These are phyloP conservation scores for Burhinus bistriatus DNA, from an alignment of 2,113 vertebrate species.

Conservation along the genomic window DNA sequence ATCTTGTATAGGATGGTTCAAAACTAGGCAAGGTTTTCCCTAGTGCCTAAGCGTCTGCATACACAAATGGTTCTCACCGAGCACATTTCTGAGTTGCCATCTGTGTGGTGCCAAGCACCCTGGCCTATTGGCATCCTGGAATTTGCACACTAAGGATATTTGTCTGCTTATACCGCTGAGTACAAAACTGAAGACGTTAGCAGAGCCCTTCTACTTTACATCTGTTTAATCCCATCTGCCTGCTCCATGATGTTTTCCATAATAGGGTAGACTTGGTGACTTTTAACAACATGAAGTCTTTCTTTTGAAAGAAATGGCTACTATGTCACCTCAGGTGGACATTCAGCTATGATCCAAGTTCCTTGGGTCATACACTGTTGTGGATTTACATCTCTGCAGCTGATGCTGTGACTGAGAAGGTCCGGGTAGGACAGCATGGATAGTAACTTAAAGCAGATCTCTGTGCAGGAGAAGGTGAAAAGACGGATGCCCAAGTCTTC, in stretches of 20 bases:
- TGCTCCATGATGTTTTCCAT: background rate
- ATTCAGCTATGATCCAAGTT: background rate
- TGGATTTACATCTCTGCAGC: background rate
- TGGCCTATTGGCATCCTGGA: background rate
- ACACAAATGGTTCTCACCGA: background rate
- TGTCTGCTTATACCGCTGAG: background rate
- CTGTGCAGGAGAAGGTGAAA: background rate
- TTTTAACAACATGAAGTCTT: background rate
- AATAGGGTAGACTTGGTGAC: background rate
- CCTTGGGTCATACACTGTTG: background rate
- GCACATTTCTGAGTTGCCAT: background rate
- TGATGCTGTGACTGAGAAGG: background rate
- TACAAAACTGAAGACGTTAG: background rate
- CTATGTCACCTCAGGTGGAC: background rate
- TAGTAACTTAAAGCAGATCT: background rate
- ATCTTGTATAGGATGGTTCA: background rate
- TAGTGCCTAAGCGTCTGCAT: background rate
- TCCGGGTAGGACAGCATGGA: background rate
- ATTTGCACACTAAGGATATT: background rate
- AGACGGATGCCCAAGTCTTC: background rate
- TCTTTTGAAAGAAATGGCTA: background rate
- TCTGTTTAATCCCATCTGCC: background rate
- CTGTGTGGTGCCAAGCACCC: background rate
- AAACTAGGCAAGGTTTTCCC: background rate
- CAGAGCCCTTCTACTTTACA: background rate